A percentile compares a stretch with the other conserved stretches of the same genome.
Conservation (phyloP, 2,888 invertebrate genomes). For the Thera britannica region DNA sequence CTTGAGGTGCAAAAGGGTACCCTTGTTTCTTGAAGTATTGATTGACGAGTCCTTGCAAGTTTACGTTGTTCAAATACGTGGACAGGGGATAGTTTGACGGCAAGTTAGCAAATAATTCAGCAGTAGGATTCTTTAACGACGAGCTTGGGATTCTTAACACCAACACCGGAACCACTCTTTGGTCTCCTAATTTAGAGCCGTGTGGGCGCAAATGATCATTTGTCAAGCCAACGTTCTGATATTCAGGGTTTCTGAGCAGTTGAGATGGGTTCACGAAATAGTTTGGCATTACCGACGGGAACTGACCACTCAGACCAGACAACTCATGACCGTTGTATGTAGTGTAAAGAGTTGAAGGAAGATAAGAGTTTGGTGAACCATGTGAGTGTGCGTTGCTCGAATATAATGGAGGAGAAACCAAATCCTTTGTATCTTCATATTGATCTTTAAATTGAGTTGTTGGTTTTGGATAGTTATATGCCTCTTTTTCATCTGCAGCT, state of each 20-base stretch:
- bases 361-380: constrained; percentile 31
- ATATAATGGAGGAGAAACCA: constrained; percentile 54
- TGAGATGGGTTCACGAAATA: constrained; percentile 77
- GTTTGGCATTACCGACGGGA: constrained; percentile 77
- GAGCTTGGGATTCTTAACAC: constrained; percentile 85
- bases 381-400: constrained; percentile 40
- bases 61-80: constrained; percentile 81
- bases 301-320: constrained; percentile 74
- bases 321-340: constrained; percentile 79
- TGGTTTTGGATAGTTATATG: constrained; percentile 68
- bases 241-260: constrained; percentile 73
- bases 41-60: constrained; percentile 82
- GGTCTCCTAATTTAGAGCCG: constrained; percentile 60
- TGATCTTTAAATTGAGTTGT: constrained; percentile 59
- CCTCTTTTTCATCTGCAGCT: constrained; percentile 63
- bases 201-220: constrained; percentile 75
- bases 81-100: constrained; percentile 83
- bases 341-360: constrained; percentile 72
- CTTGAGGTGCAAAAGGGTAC: constrained; percentile 69
- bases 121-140: constrained; percentile 79
- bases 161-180: constrained; percentile 83
- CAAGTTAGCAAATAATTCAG: constrained; percentile 82
- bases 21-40: constrained; percentile 81
- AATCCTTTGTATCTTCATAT: constrained; percentile 56
- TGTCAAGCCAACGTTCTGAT: constrained; percentile 79